These are phyloP conservation scores for Papilio dardanus DNA, from an alignment of 1,140 invertebrate genomes.

Conservation along the genomic window DNA sequence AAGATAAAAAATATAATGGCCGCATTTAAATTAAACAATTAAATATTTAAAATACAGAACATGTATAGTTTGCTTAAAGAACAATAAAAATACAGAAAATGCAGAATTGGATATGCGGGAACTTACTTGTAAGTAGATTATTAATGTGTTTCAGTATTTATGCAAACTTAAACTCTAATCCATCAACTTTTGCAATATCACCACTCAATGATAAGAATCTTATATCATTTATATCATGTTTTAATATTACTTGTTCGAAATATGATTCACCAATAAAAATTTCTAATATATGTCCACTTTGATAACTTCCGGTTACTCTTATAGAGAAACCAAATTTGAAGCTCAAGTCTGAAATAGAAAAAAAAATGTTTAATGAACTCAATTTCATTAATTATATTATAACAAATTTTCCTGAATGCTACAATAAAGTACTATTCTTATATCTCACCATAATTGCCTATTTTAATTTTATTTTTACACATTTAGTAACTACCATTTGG, in stretches of 20 bases:
- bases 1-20: neutral
- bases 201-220: conserved; percentile 56
- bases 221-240: conserved; percentile 52
- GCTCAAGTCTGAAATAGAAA: conserved; percentile 39
- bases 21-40: neutral
- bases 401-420: too few species aligned
- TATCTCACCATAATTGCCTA: too few species aligned
- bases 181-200: conserved; percentile 53
- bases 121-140: conserved; percentile 9
- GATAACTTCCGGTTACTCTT: conserved; percentile 24
- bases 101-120: neutral
- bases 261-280: conserved; percentile 43
- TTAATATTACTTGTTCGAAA: conserved; percentile 46
- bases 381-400: too few species aligned
- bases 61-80: too few species aligned
- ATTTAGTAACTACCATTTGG: too few species aligned
- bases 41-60: neutral
- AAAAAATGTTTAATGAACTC: too few species aligned
- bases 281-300: conserved; percentile 37
- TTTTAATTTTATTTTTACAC: too few species aligned
- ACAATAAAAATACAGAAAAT: neutral
- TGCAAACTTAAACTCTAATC: conserved; percentile 56
- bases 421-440: too few species aligned
- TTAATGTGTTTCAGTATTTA: conserved; percentile 36
- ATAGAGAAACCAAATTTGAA: conserved; percentile 42